Evolutionary conservation across 2,797 vertebrate species (phyloP), one percentile per base, ranked within the genome.

Genomic region (Melopsittacus undulatus): DNA sequence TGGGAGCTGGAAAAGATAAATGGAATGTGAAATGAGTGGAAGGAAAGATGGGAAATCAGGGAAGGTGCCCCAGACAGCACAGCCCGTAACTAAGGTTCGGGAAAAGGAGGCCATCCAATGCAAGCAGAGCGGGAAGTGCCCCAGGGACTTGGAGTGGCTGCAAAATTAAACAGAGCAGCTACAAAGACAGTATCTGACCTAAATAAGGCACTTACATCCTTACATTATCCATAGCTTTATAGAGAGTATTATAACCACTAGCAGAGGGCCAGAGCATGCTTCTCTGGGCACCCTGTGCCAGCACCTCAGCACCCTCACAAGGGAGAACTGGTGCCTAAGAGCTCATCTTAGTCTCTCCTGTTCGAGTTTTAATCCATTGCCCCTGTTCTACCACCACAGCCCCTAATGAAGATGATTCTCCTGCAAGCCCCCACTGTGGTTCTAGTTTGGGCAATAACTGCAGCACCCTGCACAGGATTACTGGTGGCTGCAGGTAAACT

Each of bases 101-200:
- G 79, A 92, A 87, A 87, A 96, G 90, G 92, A 97, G 93, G 86
- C 89, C 57, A 52, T 73, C 72, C 93, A 87, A 88, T 63, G 52
- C 52, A 94, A 92, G 89, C 4, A 1, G 95, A 84, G 84, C 89
- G 84, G 92, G 86, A 95, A 96, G 80, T 82, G 89, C 86, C 94
- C 94, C 70, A 34, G 79, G 94, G 89, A 89, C 92, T 40, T 29
- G 29, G 69, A 83, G 26, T 13, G 66, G 20, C 80, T 96, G 95
- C 93, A 91, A 96, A 94, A 91, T 91, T 91, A 89, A 96, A 82
- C 72, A 84, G 27, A 91, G 89, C 85, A 91, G 68, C 87, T 94
- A 89, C 91, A 91, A 95, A 95, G 56, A 68, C 30, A 72, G 63
- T 73, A 89, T 91, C 73, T 97, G 95, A 96, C 93, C 92, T 96